Evolutionary conservation across 1,140 invertebrate species (phyloP).

Genomic region (Popillia japonica): DNA sequence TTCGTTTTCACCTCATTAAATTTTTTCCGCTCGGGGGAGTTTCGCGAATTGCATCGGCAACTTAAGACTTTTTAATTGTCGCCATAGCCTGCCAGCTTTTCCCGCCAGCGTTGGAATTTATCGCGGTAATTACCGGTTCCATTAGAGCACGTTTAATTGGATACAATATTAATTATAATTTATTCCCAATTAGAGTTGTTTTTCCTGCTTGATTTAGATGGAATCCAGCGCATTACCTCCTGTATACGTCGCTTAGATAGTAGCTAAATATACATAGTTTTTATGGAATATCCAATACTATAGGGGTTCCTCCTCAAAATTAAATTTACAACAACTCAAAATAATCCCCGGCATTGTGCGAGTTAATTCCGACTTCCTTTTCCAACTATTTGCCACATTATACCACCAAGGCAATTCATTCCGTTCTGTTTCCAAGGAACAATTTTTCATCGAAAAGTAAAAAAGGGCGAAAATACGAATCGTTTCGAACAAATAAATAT

Average conservation of each 20-base stretch:
- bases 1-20: constrained; percentile 26
- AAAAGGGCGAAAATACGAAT: background rate
- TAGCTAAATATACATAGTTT: no score
- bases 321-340: no score
- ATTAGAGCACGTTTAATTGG: constrained; percentile 25
- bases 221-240: no score
- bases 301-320: no score
- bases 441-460: background rate
- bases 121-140: constrained; percentile 22
- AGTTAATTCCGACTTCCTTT: no score
- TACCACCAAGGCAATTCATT: no score
- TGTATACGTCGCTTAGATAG: no score
- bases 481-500: background rate
- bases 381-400: no score
- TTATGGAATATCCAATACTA: no score
- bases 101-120: background rate
- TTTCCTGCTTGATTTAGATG: no score
- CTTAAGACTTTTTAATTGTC: constrained; percentile 30
- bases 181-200: constrained; percentile 11
- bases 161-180: constrained; percentile 32
- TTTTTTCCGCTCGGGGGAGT: background rate
- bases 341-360: no score
- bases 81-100: constrained; percentile 13
- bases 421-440: background rate
- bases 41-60: constrained; percentile 18